Conservation (phyloP, 2,888 invertebrate species). For the Oxyteleia sp. region DNA sequence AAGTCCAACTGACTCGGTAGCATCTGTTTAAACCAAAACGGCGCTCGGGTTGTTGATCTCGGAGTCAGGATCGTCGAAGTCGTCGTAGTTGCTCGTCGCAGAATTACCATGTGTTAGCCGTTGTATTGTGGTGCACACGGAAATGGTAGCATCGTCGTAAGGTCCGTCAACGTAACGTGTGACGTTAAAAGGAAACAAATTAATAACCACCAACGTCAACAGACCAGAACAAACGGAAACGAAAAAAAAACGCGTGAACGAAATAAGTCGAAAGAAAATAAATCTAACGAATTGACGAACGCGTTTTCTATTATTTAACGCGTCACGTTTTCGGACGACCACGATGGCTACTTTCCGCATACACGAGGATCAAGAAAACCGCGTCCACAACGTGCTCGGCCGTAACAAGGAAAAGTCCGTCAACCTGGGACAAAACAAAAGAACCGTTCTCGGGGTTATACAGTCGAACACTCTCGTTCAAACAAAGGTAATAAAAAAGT, state of each 20-base stretch:
- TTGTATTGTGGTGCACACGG: neutral
- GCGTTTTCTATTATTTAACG: too few relatives aligned
- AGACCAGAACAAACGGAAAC: too few relatives aligned
- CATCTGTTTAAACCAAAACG: constrained; percentile 64
- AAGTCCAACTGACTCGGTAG: constrained; percentile 50
- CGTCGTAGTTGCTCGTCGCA: constrained; percentile 11
- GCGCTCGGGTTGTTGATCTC: constrained; percentile 42
- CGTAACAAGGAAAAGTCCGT: constrained; percentile 88
- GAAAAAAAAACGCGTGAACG: too few relatives aligned
- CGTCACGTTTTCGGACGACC: constrained; percentile 53
- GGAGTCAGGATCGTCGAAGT: constrained; percentile 8
- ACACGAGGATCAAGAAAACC: constrained; percentile 93
- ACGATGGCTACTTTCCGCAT: constrained; percentile 92
- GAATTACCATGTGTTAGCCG: constrained; percentile 57
- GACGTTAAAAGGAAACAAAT: too few relatives aligned
- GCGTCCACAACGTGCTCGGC: constrained; percentile 77
- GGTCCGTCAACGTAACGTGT: constrained; percentile 56
- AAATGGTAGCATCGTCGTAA: constrained; percentile 53
- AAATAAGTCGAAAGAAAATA: too few relatives aligned
- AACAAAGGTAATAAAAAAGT: constrained; percentile 89
- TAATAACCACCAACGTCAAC: too few relatives aligned
- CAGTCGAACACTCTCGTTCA: constrained; percentile 89
- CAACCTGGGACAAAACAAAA: constrained; percentile 86
- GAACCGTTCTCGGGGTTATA: constrained; percentile 90
- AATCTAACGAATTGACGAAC: too few relatives aligned